phyloP scores from a whole-genome alignment of 2,888 invertebrate genomes.

The Calliphora vomitoria region DNA sequence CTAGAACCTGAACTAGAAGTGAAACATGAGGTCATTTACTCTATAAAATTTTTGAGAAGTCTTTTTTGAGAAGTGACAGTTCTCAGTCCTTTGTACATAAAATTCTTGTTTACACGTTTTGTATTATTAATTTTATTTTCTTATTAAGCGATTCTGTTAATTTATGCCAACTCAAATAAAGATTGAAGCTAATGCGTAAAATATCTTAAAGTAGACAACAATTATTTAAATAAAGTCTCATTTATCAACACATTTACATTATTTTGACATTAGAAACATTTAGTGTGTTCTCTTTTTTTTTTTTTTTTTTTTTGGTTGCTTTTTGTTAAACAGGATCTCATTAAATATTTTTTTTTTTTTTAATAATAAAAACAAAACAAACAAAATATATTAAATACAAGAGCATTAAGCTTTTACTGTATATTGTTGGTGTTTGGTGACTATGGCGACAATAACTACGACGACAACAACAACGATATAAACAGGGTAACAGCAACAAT shows the following conservation, averaged over 20 bases:
- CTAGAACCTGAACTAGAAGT: too few species aligned
- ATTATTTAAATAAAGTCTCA: slow-evolving; percentile 39
- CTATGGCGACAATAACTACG: slow-evolving; percentile 5
- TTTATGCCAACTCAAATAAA: slow-evolving; percentile 13
- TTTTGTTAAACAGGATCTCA: slow-evolving; percentile 13
- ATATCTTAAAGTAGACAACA: slow-evolving; percentile 25
- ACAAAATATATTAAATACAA: neutral
- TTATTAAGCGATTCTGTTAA: slow-evolving; percentile 17
- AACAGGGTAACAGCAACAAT: neutral
- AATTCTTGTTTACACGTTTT: neutral
- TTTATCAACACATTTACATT: slow-evolving; percentile 32
- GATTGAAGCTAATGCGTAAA: slow-evolving; percentile 11
- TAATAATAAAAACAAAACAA: slow-evolving; percentile 25
- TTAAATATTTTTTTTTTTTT: neutral
- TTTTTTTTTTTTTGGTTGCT: too few species aligned
- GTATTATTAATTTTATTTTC: neutral
- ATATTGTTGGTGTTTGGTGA: neutral
- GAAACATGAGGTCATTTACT: too few species aligned
- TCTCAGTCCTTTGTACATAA: too few species aligned
- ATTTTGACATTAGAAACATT: neutral
- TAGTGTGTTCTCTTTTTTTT: neutral
- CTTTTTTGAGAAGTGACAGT: too few species aligned
- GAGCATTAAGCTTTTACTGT: neutral
- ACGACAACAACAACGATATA: neutral
- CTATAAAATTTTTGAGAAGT: too few species aligned